Conservation (phyloP, 2,888 invertebrate genomes). For the Leptinotarsa peninsularis region DNA sequence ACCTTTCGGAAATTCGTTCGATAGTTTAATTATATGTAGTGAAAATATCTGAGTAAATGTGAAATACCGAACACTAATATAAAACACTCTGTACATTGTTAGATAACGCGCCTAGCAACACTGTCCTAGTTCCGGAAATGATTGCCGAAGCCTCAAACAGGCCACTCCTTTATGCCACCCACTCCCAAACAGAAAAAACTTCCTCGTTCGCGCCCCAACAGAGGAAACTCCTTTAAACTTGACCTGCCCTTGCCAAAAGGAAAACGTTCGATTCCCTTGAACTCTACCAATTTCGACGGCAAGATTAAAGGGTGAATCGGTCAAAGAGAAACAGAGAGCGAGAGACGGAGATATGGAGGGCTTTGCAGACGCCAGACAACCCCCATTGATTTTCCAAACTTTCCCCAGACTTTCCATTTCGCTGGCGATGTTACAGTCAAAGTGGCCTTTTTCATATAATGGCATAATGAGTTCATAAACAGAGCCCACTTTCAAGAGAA, state of each 20-base stretch:
- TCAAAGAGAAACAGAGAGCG: conserved; percentile 8
- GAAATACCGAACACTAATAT: too few relatives aligned
- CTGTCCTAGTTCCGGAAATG: too few relatives aligned
- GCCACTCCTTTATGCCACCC: background rate
- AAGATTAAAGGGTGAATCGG: conserved; percentile 12
- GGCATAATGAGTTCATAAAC: conserved; percentile 26
- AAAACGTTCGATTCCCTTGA: conserved; percentile 49
- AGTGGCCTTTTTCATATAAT: conserved; percentile 27
- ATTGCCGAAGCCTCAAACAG: background rate
- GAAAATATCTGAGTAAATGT: too few relatives aligned
- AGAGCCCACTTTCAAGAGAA: background rate
- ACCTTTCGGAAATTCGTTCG: too few relatives aligned
- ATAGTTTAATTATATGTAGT: too few relatives aligned
- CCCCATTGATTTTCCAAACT: conserved; percentile 46
- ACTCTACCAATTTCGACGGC: conserved; percentile 37
- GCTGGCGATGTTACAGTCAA: conserved; percentile 36
- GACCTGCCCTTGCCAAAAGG: conserved; percentile 46
- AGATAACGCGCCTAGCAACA: too few relatives aligned
- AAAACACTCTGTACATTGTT: too few relatives aligned
- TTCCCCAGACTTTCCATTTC: conserved; percentile 46
- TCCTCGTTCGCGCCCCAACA: conserved; percentile 25
- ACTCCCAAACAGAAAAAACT: conserved; percentile 25
- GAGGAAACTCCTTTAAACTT: conserved; percentile 34
- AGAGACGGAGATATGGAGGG: conserved; percentile 26
- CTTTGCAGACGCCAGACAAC: conserved; percentile 41